phyloP scores from a whole-genome alignment of 1,140 invertebrate genomes.

The Heliconius hermathena region DNA sequence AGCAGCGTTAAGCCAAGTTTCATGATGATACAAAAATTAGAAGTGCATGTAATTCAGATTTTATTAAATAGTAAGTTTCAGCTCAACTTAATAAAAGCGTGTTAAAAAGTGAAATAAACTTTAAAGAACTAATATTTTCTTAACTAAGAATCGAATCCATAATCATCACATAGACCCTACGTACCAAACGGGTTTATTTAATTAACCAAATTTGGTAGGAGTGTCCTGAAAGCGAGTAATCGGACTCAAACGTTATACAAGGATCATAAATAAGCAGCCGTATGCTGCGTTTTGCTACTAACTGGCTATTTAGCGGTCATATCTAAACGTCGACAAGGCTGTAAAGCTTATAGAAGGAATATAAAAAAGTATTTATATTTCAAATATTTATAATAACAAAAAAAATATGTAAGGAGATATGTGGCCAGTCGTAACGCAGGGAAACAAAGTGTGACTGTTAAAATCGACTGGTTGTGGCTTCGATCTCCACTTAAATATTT shows the following conservation, averaged over 20 bases:
- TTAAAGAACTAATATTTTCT: background rate
- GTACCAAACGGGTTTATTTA: background rate
- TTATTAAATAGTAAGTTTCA: no score
- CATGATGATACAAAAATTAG: no score
- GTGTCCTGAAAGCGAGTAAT: background rate
- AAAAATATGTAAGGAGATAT: background rate
- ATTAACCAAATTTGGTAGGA: background rate
- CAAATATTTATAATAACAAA: no score
- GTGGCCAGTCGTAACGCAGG: background rate
- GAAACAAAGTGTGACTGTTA: no score
- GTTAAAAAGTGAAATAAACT: no score
- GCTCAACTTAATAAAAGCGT: no score
- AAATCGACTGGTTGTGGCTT: background rate
- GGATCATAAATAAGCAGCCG: conserved; percentile 43
- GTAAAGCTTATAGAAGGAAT: background rate
- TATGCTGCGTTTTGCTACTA: conserved; percentile 45
- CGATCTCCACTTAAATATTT: background rate
- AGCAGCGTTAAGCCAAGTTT: no score
- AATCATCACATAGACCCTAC: background rate
- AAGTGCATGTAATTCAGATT: no score
- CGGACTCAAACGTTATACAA: background rate
- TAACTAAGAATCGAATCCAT: background rate
- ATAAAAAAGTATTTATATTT: background rate
- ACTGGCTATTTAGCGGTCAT: conserved; percentile 52
- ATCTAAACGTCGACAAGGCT: conserved; percentile 37